These are phyloP conservation scores for Hemicentrotus pulcherrimus DNA, from an alignment of 35 echinoderm and acorn worm genomes.

Conservation along the genomic window DNA sequence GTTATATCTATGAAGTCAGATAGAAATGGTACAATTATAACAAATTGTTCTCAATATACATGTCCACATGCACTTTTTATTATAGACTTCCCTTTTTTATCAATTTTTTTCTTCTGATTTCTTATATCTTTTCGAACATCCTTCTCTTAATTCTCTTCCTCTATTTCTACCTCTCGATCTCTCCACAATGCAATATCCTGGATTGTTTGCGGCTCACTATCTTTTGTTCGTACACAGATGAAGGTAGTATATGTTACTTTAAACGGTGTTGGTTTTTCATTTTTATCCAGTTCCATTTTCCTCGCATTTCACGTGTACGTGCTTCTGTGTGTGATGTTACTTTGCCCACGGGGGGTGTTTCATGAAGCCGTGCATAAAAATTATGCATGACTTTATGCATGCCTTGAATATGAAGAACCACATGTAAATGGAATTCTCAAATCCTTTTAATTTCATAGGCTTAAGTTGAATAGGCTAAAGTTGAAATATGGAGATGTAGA, in stretches of 20 bases:
- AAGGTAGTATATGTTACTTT: slow-evolving; percentile 18
- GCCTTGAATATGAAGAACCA: too few relatives aligned
- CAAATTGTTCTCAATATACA: not conserved
- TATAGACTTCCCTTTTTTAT: not conserved
- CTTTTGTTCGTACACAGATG: not conserved
- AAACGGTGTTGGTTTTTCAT: slow-evolving; percentile 29
- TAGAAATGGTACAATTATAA: not conserved
- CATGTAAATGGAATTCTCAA: too few relatives aligned
- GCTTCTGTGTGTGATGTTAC: not conserved
- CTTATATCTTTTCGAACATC: slow-evolving; percentile 33
- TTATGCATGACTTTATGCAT: too few relatives aligned
- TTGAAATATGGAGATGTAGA: too few relatives aligned
- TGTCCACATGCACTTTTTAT: not conserved
- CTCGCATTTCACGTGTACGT: not conserved
- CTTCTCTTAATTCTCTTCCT: not conserved
- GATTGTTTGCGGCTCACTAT: slow-evolving; percentile 5
- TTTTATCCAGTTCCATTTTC: not conserved
- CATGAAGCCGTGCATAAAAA: too few relatives aligned
- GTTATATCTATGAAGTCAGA: not conserved
- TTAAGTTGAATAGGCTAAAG: too few relatives aligned
- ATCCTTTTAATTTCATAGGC: too few relatives aligned
- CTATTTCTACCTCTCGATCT: not conserved
- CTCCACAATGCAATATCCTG: slow-evolving; percentile 6
- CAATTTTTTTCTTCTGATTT: slow-evolving; percentile 14
- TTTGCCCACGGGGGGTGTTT: too few relatives aligned